Percentiles rank a stretch among this genome's conserved stretches.
These are phyloP conservation scores for Celastrina argiolus DNA, from an alignment of 2,888 invertebrate genomes.

Conservation along the genomic window DNA sequence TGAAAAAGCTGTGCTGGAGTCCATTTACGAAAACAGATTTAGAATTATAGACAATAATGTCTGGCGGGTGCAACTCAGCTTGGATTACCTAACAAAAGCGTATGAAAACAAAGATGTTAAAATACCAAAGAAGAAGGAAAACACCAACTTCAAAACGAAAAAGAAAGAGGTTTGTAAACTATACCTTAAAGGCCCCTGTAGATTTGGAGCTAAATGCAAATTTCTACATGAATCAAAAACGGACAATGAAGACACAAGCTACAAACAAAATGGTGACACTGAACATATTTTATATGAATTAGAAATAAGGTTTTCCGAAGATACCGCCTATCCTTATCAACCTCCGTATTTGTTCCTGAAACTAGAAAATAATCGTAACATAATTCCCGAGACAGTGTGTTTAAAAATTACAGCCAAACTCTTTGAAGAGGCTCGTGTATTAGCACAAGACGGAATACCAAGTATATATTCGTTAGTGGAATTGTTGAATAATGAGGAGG, in stretches of 20 bases:
- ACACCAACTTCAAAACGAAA: slow-evolving; percentile 64
- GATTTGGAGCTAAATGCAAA: slow-evolving; percentile 85
- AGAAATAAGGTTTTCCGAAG: slow-evolving; percentile 85
- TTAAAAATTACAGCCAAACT: slow-evolving; percentile 82
- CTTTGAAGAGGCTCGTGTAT: slow-evolving; percentile 81
- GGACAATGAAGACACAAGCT: slow-evolving; percentile 43
- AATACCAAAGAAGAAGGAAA: slow-evolving; percentile 60
- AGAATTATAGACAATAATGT: slow-evolving; percentile 83
- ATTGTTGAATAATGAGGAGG: slow-evolving; percentile 82
- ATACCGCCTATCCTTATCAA: slow-evolving; percentile 85
- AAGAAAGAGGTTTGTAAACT: slow-evolving; percentile 80
- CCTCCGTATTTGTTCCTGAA: slow-evolving; percentile 84
- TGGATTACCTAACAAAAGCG: slow-evolving; percentile 80
- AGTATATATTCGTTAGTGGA: slow-evolving; percentile 85
- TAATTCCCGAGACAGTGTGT: slow-evolving; percentile 80
- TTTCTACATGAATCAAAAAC: slow-evolving; percentile 81
- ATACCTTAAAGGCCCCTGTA: slow-evolving; percentile 82
- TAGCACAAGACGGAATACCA: slow-evolving; percentile 83
- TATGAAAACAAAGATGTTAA: slow-evolving; percentile 74
- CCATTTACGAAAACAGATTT: slow-evolving; percentile 85
- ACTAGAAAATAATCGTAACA: slow-evolving; percentile 73
- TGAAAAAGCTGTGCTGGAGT: slow-evolving; percentile 85
- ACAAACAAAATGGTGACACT: slow-evolving; percentile 45
- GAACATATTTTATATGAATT: slow-evolving; percentile 78
- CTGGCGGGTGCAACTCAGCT: slow-evolving; percentile 83